Conservation (phyloP, 2,113 vertebrate species). For the Sylvia atricapilla region DNA sequence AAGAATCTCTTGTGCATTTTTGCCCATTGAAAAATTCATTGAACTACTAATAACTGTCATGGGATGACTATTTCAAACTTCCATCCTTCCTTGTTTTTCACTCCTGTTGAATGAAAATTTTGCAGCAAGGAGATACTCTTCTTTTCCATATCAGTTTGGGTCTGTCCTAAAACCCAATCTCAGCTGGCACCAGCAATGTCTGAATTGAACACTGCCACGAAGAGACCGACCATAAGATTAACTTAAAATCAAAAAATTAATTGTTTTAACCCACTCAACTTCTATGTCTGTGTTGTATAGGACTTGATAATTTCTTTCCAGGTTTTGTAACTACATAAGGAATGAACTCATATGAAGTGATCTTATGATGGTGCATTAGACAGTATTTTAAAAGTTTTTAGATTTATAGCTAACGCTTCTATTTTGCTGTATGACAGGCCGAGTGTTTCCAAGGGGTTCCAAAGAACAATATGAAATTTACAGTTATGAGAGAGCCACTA, state of each 20-base stretch:
- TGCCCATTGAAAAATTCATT: not conserved
- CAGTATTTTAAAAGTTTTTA: not conserved
- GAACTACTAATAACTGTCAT: not conserved
- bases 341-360: not conserved
- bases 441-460: not conserved
- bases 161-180: not conserved
- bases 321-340: not conserved
- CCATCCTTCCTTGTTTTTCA: not conserved
- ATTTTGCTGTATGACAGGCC: not conserved
- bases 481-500: not conserved
- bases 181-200: not conserved
- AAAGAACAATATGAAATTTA: conserved; percentile 1
- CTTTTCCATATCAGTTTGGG: not conserved
- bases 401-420: not conserved
- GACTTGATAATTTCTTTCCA: not conserved
- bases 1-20: not conserved
- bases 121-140: not conserved
- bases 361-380: not conserved
- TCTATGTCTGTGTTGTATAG: not conserved
- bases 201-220: not conserved
- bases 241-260: accelerated
- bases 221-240: not conserved
- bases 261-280: not conserved
- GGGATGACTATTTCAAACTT: not conserved
- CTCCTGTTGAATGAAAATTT: not conserved